A percentile compares a stretch with the other conserved stretches of the same genome.
These are phyloP conservation scores for Intellagama lesueurii DNA, from an alignment of 2,797 vertebrate genomes.

Conservation along the genomic window DNA sequence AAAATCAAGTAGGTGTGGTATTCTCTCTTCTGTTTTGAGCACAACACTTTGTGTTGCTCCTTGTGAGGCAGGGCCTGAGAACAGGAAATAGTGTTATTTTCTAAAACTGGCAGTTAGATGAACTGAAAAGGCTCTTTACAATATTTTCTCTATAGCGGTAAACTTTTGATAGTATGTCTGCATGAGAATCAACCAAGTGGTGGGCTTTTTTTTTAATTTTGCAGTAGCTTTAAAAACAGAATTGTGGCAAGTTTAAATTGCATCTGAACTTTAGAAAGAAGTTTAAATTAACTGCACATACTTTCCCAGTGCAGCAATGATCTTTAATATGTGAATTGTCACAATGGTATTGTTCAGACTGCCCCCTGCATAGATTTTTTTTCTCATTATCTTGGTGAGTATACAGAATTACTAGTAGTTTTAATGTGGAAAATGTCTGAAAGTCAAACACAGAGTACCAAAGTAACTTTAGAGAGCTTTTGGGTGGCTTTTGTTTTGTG, in stretches of 20 bases:
- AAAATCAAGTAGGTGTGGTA: not conserved
- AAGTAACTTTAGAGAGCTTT: too few species aligned
- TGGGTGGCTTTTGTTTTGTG: too few species aligned
- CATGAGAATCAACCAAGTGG: not conserved
- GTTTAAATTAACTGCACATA: too few species aligned
- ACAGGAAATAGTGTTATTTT: not conserved
- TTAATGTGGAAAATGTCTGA: not conserved
- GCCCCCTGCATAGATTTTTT: not conserved
- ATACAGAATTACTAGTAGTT: not conserved
- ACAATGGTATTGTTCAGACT: not conserved
- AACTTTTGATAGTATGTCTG: not conserved
- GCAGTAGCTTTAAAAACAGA: not conserved
- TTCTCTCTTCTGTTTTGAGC: constrained; percentile 1
- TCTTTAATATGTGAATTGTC: not conserved
- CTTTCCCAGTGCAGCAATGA: not conserved
- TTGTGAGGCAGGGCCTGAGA: not conserved
- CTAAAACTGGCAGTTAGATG: not conserved
- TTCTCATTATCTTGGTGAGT: not conserved
- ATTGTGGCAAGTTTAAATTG: not conserved
- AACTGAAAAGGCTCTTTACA: not conserved
- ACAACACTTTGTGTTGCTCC: not conserved
- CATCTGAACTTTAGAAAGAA: not conserved
- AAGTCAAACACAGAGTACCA: too few species aligned
- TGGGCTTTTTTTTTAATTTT: not conserved
- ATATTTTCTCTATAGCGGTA: not conserved